Percentiles rank a stretch among this genome's conserved stretches.
Evolutionary conservation across 2,113 vertebrate genomes (phyloP).

Genomic region (Collichthys lucidus): DNA sequence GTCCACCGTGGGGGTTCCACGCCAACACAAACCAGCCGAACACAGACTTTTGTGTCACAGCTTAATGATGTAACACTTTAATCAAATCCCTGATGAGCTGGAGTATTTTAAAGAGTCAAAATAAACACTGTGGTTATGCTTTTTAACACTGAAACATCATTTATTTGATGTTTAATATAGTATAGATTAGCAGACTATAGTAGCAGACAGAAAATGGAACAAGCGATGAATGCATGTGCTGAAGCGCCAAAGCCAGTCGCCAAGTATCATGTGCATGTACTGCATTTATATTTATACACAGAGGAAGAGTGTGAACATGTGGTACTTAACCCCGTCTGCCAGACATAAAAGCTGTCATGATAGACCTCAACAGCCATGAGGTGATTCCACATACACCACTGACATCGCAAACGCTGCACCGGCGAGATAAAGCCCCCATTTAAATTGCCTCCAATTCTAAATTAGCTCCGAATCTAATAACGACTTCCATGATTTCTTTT

Average conservation of each 20-base stretch:
- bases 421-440: slow-evolving; percentile 44
- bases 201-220: not conserved
- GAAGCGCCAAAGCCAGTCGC: not conserved
- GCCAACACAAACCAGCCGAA: not conserved
- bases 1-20: slow-evolving; percentile 30
- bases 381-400: slow-evolving; percentile 36
- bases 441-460: slow-evolving; percentile 61
- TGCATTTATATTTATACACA: slow-evolving; percentile 9
- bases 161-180: not conserved
- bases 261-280: not conserved
- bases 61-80: not conserved
- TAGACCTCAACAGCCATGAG: slow-evolving; percentile 11
- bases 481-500: slow-evolving; percentile 54
- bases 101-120: too few species aligned
- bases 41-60: not conserved
- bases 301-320: not conserved
- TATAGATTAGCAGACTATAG: too few species aligned
- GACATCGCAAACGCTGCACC: slow-evolving; percentile 48
- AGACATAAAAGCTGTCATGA: slow-evolving; percentile 38
- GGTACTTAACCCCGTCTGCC: slow-evolving; percentile 41
- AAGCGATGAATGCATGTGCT: not conserved
- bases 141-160: not conserved
- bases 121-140: not conserved
- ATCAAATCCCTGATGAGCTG: too few species aligned
- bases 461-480: slow-evolving; percentile 68